Conservation (phyloP, 2,113 vertebrate species). For the Aldabrachelys gigantea region DNA sequence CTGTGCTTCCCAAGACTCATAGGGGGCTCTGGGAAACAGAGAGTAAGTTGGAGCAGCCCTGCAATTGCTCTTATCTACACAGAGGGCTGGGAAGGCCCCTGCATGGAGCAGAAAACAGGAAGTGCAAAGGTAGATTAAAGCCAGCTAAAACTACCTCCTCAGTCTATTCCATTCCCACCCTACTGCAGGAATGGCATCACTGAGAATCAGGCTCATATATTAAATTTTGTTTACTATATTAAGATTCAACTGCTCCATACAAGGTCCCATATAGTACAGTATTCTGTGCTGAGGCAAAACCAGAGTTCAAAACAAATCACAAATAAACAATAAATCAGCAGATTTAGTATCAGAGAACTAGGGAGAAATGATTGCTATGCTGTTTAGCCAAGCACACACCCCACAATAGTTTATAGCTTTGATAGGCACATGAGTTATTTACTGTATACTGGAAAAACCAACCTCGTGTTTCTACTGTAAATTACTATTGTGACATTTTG, state of each 20-base stretch:
- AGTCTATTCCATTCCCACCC: neutral
- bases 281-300: neutral
- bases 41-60: neutral
- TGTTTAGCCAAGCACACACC: neutral
- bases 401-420: slow-evolving; percentile 18
- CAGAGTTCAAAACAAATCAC: neutral
- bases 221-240: neutral
- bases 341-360: neutral
- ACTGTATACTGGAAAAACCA: neutral
- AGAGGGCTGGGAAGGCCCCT: neutral
- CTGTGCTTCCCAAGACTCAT: slow-evolving; percentile 36
- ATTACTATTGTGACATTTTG: neutral
- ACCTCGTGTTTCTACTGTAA: neutral
- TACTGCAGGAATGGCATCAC: neutral
- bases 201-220: neutral
- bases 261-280: neutral
- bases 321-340: neutral
- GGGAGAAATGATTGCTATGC: neutral
- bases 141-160: neutral
- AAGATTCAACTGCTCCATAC: neutral
- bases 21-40: slow-evolving; percentile 28
- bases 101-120: neutral
- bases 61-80: slow-evolving; percentile 1
- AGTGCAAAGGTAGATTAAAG: neutral
- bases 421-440: slow-evolving; percentile 60